phyloP scores from a whole-genome alignment of 2,888 invertebrate species.

The Agonum fuliginosum region DNA sequence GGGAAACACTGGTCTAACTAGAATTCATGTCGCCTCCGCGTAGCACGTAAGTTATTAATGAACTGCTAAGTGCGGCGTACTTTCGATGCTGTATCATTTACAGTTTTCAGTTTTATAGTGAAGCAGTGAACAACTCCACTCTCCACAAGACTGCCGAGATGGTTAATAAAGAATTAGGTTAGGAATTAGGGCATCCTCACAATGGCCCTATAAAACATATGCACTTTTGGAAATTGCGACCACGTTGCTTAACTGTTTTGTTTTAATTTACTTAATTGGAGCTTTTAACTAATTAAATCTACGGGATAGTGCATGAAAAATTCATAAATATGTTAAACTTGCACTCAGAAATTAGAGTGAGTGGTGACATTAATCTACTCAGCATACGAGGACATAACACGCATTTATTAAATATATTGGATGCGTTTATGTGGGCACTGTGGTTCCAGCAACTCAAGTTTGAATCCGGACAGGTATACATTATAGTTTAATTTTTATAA shows the following conservation, averaged over 20 bases:
- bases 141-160: neutral
- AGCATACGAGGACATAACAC: too few relatives aligned
- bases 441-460: too few relatives aligned
- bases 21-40: neutral
- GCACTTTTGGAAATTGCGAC: slow-evolving; percentile 12
- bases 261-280: slow-evolving; percentile 14
- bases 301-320: slow-evolving; percentile 2
- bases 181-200: neutral
- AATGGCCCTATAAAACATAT: slow-evolving; percentile 17
- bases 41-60: slow-evolving; percentile 33
- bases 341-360: too few relatives aligned
- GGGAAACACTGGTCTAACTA: too few relatives aligned
- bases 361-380: too few relatives aligned
- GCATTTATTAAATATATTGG: too few relatives aligned
- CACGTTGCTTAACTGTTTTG: too few relatives aligned
- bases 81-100: slow-evolving; percentile 36
- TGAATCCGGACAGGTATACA: too few relatives aligned
- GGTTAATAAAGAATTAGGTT: slow-evolving; percentile 36
- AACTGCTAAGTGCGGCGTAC: slow-evolving; percentile 29
- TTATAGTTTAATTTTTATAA: too few relatives aligned
- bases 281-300: slow-evolving; percentile 21
- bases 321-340: neutral
- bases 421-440: too few relatives aligned
- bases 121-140: slow-evolving; percentile 1
- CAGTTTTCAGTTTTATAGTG: slow-evolving; percentile 43